These are phyloP conservation scores for Camelus bactrianus DNA, from an alignment of 2,113 vertebrate genomes.

Conservation along the genomic window DNA sequence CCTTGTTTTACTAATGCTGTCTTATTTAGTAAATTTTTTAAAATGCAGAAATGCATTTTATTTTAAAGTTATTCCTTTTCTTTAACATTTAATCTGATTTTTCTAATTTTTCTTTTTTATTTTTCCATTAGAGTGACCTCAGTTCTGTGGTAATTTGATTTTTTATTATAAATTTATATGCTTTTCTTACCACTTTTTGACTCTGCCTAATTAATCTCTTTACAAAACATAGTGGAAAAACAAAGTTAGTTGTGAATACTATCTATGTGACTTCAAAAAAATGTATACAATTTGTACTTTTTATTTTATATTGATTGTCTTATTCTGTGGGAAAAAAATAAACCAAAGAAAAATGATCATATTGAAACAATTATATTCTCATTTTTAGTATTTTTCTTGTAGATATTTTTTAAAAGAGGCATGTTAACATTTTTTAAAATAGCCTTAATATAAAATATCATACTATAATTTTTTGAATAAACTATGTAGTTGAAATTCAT, in stretches of 20 bases:
- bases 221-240: conserved; percentile 91
- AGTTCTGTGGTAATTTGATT: conserved; percentile 99
- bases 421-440: conserved; percentile 54
- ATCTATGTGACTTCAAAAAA: conserved; percentile 50
- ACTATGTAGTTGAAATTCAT: conserved; percentile 38
- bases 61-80: conserved; percentile 91
- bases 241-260: conserved; percentile 85
- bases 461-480: conserved; percentile 8
- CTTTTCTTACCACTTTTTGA: conserved; percentile 87
- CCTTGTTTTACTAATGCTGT: conserved; percentile 90
- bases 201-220: conserved; percentile 87
- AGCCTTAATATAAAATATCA: conserved; percentile 27
- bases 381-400: conserved; percentile 43
- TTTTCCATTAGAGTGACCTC: conserved; percentile 99
- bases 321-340: neutral
- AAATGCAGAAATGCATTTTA: conserved; percentile 90
- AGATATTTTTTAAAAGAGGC: conserved; percentile 20
- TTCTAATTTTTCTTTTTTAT: conserved; percentile 97
- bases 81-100: conserved; percentile 97
- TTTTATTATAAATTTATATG: conserved; percentile 93
- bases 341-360: conserved; percentile 37
- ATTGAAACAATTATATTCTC: conserved; percentile 53
- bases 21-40: conserved; percentile 84
- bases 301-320: conserved; percentile 49
- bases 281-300: conserved; percentile 52